Conservation (phyloP, 2,888 invertebrate species). For the Eupithecia inturbata region DNA sequence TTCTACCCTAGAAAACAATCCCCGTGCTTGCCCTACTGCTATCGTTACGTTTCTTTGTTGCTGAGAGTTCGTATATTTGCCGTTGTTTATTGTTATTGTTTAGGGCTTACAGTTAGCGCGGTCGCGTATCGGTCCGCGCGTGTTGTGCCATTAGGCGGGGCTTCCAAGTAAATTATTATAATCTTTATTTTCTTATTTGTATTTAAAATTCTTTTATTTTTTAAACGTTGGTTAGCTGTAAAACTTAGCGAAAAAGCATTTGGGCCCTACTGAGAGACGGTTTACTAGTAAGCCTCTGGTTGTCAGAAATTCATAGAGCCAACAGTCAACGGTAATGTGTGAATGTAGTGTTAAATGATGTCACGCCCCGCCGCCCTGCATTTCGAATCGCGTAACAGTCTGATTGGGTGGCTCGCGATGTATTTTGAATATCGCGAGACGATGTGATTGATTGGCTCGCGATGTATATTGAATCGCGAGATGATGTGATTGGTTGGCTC, state of each 20-base stretch:
- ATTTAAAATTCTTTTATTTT: background rate
- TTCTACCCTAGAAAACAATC: too few species aligned
- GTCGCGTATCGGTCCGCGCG: constrained; percentile 70
- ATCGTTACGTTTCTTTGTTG: constrained; percentile 77
- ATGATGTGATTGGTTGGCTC: constrained; percentile 72
- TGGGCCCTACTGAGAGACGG: background rate
- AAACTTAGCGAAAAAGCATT: background rate
- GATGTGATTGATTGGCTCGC: constrained; percentile 71
- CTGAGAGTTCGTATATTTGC: constrained; percentile 73
- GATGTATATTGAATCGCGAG: constrained; percentile 51
- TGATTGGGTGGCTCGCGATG: constrained; percentile 4
- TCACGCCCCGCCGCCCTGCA: constrained; percentile 51
- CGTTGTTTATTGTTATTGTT: constrained; percentile 75
- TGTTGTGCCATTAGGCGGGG: constrained; percentile 69
- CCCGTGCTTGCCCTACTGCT: too few species aligned
- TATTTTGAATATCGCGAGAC: constrained; percentile 55
- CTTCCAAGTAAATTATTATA: constrained; percentile 16
- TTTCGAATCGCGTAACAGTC: constrained; percentile 55
- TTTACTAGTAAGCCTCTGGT: background rate
- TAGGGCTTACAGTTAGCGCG: constrained; percentile 64
- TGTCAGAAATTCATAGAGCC: background rate
- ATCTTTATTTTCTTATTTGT: background rate
- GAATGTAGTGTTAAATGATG: background rate
- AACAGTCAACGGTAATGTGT: background rate
- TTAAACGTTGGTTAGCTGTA: background rate